These are phyloP conservation scores for Pemphigus obesinymphae DNA, from an alignment of 1,140 invertebrate species.

Conservation along the genomic window DNA sequence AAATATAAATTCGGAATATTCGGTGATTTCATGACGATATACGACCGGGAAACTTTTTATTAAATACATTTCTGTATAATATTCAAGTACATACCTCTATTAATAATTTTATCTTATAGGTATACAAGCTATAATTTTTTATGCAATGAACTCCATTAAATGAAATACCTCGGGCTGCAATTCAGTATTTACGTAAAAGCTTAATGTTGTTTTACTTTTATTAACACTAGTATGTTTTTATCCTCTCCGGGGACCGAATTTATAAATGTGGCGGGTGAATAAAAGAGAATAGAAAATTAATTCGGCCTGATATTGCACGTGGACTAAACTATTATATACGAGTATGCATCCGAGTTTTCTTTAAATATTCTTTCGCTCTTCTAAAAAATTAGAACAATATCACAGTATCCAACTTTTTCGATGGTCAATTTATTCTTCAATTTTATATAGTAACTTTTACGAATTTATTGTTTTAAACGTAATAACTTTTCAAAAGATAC, in stretches of 20 bases:
- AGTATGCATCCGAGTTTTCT: neutral
- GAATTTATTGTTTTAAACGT: too few species aligned
- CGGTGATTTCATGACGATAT: too few species aligned
- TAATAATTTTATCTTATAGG: conserved; percentile 13
- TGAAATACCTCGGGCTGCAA: neutral
- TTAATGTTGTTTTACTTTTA: conserved; percentile 17
- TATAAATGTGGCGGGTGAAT: conserved; percentile 5
- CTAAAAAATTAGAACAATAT: too few species aligned
- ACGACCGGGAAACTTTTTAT: neutral
- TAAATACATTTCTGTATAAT: neutral
- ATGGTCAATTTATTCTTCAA: too few species aligned
- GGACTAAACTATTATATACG: too few species aligned
- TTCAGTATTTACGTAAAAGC: neutral
- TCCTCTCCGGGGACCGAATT: neutral
- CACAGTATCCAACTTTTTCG: too few species aligned
- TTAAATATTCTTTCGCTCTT: neutral
- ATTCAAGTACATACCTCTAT: too few species aligned
- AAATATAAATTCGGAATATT: too few species aligned
- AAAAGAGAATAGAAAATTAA: conserved; percentile 15
- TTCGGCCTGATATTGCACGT: neutral
- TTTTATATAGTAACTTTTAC: too few species aligned
- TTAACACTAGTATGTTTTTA: conserved; percentile 7
- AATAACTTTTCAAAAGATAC: too few species aligned
- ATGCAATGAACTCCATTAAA: neutral
- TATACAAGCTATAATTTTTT: conserved; percentile 11